These are phyloP conservation scores for Phalanger gymnotis DNA, from an alignment of 2,797 vertebrate species.

Conservation along the genomic window DNA sequence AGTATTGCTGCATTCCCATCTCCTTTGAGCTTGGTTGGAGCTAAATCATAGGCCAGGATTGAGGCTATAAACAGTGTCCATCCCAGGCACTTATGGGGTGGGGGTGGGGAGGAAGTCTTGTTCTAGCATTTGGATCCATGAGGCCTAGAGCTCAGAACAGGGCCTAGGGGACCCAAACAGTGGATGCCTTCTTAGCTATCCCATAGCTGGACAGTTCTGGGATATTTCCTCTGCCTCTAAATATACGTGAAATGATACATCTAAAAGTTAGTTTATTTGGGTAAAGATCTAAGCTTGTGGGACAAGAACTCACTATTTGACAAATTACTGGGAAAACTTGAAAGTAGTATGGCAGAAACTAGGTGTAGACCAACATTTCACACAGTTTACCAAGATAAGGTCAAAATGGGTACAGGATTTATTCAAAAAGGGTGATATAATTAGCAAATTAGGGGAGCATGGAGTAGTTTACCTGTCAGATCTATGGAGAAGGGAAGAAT, in stretches of 20 bases:
- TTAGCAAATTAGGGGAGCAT: background rate
- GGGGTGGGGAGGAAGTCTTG: background rate
- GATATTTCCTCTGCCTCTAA: background rate
- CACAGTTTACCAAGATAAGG: background rate
- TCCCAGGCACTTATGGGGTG: background rate
- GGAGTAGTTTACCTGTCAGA: background rate
- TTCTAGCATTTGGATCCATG: background rate
- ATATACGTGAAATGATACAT: background rate
- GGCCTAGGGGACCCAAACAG: background rate
- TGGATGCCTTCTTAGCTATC: background rate
- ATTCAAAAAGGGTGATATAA: background rate
- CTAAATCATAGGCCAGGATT: background rate
- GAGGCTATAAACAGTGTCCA: background rate
- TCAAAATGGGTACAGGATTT: background rate
- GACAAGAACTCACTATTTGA: background rate
- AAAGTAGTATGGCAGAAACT: background rate
- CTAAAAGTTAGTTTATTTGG: background rate
- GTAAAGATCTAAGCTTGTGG: background rate
- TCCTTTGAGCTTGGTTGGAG: background rate
- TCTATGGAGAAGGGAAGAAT: background rate
- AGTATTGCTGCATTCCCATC: background rate
- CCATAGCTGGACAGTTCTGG: background rate
- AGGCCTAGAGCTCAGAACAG: background rate
- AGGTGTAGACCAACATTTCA: background rate
- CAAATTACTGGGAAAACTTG: background rate